These are phyloP conservation scores for Oeneis ivallda DNA, from an alignment of 2,888 invertebrate species.

Conservation along the genomic window DNA sequence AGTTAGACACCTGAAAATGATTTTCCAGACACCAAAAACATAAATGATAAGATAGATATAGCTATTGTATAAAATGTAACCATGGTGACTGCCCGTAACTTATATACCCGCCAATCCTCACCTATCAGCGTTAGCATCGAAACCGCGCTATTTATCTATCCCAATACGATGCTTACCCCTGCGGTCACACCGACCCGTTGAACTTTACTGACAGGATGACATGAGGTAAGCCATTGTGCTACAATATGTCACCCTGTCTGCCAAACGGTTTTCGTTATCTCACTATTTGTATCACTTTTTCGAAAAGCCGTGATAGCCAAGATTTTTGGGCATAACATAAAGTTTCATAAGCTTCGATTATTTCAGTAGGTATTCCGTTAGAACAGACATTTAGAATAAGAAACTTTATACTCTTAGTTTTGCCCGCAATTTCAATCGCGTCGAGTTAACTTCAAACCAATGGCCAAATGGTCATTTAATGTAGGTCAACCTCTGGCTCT, in stretches of 20 bases:
- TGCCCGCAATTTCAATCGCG: no score
- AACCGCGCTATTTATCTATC: constrained; percentile 61
- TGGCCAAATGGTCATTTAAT: no score
- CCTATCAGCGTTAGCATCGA: constrained; percentile 58
- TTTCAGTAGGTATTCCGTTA: no score
- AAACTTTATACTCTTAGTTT: no score
- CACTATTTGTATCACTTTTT: constrained; percentile 6
- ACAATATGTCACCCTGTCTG: constrained; percentile 28
- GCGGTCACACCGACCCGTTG: constrained; percentile 62
- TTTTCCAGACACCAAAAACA: neutral
- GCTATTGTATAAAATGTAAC: constrained; percentile 23
- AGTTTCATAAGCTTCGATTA: neutral
- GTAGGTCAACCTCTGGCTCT: no score
- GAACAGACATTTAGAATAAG: no score
- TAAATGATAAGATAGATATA: neutral
- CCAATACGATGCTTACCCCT: constrained; percentile 54
- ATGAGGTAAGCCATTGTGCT: constrained; percentile 22
- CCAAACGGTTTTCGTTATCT: constrained; percentile 9
- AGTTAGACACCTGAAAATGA: neutral
- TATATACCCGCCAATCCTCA: constrained; percentile 62
- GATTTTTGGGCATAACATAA: neutral
- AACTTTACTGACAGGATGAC: constrained; percentile 43
- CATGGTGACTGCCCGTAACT: constrained; percentile 37
- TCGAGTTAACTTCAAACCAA: no score
- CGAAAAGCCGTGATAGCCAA: neutral